Evolutionary conservation across 1,140 invertebrate species (phyloP).

Genomic region (Lethrus apterus): DNA sequence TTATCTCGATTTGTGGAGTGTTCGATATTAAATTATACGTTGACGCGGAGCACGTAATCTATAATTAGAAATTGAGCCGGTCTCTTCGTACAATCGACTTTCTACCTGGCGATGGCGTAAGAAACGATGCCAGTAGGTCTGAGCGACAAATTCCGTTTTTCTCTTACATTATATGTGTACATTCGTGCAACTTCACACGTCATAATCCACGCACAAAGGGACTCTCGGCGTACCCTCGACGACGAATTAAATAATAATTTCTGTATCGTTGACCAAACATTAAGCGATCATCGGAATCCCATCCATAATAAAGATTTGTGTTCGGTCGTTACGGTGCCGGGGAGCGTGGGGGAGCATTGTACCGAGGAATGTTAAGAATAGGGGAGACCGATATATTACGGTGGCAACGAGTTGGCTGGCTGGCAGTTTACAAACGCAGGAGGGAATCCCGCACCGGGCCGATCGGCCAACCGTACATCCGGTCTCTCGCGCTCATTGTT

Average conservation of each 20-base stretch:
- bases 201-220: conserved; percentile 17
- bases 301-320: conserved; percentile 24
- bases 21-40: too few species aligned
- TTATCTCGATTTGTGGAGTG: too few species aligned
- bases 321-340: conserved; percentile 11
- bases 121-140: too few species aligned
- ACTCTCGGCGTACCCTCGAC: conserved; percentile 4
- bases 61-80: too few species aligned
- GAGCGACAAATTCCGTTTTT: too few species aligned
- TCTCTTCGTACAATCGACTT: too few species aligned
- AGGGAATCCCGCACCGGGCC: conserved; percentile 25
- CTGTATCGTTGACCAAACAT: conserved; percentile 30
- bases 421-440: conserved; percentile 25
- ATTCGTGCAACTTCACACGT: conserved; percentile 16
- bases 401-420: conserved; percentile 26
- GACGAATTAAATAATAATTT: conserved; percentile 29
- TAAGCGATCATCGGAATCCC: conserved; percentile 24
- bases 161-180: too few species aligned
- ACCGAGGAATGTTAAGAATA: conserved; percentile 22
- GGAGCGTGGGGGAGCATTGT: conserved; percentile 20
- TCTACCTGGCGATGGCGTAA: too few species aligned
- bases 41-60: too few species aligned
- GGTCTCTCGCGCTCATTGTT: conserved; percentile 22
- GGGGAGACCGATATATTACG: conserved; percentile 26
- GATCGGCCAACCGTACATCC: conserved; percentile 26